These are phyloP conservation scores for Smutsia temminckii DNA, from an alignment of 2,797 vertebrate genomes.

Conservation along the genomic window DNA sequence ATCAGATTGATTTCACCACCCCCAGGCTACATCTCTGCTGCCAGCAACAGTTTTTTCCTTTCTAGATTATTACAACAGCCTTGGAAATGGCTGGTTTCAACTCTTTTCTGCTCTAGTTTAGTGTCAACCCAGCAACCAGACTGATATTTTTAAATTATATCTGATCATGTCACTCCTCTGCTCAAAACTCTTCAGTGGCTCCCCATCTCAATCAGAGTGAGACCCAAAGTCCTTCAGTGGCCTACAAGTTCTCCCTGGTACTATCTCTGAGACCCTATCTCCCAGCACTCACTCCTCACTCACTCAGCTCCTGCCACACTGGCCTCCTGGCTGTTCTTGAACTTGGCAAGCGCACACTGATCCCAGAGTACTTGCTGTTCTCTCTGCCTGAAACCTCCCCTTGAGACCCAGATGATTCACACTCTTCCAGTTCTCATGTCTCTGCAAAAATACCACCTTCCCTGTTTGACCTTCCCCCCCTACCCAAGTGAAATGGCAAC, in stretches of 20 bases:
- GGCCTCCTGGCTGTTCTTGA: background rate
- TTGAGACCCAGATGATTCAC: background rate
- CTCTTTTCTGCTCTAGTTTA: background rate
- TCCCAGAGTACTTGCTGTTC: background rate
- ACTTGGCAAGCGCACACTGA: background rate
- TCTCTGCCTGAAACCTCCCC: background rate
- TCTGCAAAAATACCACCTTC: background rate
- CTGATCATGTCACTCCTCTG: background rate
- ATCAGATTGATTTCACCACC: background rate
- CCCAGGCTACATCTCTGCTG: background rate
- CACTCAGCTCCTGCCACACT: background rate
- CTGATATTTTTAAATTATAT: background rate
- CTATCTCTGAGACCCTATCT: background rate
- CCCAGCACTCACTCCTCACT: fast-evolving
- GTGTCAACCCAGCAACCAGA: background rate
- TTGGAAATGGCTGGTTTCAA: background rate
- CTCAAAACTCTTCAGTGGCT: background rate
- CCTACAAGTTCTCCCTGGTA: background rate
- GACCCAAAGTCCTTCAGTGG: background rate
- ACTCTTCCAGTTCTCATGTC: background rate
- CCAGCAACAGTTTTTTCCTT: background rate
- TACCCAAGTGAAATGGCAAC: background rate
- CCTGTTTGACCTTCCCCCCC: background rate
- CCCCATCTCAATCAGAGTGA: background rate
- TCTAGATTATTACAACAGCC: background rate